phyloP scores from a whole-genome alignment of 2,797 vertebrate genomes.

The Hippopotamyrus pictus region DNA sequence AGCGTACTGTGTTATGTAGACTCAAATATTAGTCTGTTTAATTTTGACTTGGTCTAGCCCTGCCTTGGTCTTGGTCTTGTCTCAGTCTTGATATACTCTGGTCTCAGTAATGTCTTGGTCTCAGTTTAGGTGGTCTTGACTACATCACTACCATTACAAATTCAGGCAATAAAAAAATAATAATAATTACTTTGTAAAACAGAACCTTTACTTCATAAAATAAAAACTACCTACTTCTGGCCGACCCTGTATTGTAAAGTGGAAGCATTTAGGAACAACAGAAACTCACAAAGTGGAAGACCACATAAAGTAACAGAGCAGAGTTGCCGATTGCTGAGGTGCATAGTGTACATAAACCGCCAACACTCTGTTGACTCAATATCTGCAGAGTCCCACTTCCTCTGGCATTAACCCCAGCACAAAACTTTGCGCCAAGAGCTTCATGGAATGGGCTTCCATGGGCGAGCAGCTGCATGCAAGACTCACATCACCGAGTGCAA shows the following conservation, averaged over 20 bases:
- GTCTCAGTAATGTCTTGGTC: not conserved
- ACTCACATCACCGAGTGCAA: not conserved
- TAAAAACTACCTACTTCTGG: not conserved
- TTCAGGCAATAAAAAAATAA: not conserved
- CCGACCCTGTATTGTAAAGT: not conserved
- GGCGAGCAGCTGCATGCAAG: not conserved
- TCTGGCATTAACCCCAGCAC: not conserved
- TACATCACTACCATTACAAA: not conserved
- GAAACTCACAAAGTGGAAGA: not conserved
- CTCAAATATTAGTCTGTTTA: not conserved
- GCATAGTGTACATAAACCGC: not conserved
- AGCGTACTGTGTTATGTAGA: not conserved
- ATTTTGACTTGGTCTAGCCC: not conserved
- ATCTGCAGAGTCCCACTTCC: not conserved
- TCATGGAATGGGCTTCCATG: not conserved
- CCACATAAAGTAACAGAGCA: not conserved
- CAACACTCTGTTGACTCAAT: not conserved
- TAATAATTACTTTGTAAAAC: not conserved
- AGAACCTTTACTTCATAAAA: not conserved
- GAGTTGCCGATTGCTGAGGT: not conserved
- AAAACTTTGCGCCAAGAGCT: not conserved
- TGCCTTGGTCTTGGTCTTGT: not conserved
- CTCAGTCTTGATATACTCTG: not conserved
- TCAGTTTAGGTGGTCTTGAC: not conserved
- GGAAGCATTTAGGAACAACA: not conserved